phyloP scores from a whole-genome alignment of 53 echinoderm and acorn worm genomes.

The Hippasteria phrygiana region DNA sequence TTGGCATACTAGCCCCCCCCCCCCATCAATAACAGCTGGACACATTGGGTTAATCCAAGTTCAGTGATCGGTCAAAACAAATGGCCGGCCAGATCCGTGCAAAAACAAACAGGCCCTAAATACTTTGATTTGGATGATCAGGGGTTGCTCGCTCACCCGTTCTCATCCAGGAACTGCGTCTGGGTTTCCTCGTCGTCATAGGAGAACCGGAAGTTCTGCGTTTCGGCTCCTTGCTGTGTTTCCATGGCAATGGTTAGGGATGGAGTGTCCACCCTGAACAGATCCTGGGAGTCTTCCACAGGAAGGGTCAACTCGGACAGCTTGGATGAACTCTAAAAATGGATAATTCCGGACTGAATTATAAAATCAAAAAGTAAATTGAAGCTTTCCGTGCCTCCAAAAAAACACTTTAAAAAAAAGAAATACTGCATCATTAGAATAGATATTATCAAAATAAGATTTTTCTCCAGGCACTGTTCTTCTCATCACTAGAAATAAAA shows the following conservation, averaged over 20 bases:
- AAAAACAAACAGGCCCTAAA: neutral
- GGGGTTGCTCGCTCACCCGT: constrained; percentile 75
- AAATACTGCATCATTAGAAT: too few species aligned
- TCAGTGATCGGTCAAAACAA: too few species aligned
- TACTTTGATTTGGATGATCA: neutral
- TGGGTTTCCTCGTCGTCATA: constrained; percentile 95
- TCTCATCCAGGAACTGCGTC: constrained; percentile 96
- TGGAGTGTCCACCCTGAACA: constrained; percentile 87
- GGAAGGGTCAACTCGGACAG: constrained; percentile 82
- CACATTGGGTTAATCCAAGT: too few species aligned
- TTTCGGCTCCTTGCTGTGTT: constrained; percentile 73
- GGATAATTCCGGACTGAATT: neutral
- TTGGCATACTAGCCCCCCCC: too few species aligned
- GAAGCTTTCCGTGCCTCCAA: too few species aligned
- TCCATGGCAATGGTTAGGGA: constrained; percentile 66
- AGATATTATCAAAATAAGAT: too few species aligned
- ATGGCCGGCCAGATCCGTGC: too few species aligned
- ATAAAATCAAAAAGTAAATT: neutral
- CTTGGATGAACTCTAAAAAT: constrained; percentile 63
- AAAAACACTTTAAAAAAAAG: too few species aligned
- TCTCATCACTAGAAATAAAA: too few species aligned
- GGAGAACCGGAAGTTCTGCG: constrained; percentile 96
- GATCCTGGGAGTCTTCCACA: constrained; percentile 93
- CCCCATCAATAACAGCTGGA: too few species aligned
- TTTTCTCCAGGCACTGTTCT: too few species aligned